phyloP scores from a whole-genome alignment of 2,113 vertebrate genomes.

The Ariopsis seemanni region DNA sequence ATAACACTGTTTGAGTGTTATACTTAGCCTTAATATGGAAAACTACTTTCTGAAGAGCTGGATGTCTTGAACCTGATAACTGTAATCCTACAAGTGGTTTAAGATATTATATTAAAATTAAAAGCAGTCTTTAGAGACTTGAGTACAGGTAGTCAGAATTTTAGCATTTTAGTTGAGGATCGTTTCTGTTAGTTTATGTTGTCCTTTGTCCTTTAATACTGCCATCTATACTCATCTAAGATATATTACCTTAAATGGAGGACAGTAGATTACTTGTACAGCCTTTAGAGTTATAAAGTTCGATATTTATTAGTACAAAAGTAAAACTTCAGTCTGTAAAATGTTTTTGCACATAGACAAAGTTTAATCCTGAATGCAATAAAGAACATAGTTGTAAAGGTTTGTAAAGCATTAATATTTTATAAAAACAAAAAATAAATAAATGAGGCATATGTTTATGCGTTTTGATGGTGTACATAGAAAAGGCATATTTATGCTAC shows the following conservation, averaged over 20 bases:
- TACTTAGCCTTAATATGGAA: constrained; percentile 29
- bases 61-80: neutral
- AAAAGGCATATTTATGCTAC: constrained; percentile 56
- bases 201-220: constrained; percentile 2
- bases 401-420: constrained; percentile 53
- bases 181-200: constrained; percentile 6
- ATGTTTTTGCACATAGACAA: constrained; percentile 49
- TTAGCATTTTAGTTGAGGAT: constrained; percentile 2
- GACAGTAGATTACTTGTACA: constrained; percentile 42
- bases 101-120: neutral
- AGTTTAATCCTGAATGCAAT: constrained; percentile 9
- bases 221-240: constrained; percentile 25
- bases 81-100: neutral
- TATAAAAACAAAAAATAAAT: neutral
- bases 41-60: neutral
- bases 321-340: constrained; percentile 21
- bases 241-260: constrained; percentile 16
- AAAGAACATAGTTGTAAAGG: constrained; percentile 29
- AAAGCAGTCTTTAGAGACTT: neutral
- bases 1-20: constrained; percentile 17
- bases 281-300: constrained; percentile 9
- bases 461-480: constrained; percentile 47
- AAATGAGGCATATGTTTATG: constrained; percentile 15
- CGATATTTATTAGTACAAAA: constrained; percentile 21
- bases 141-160: neutral